Percentiles rank a stretch among this genome's conserved stretches.
These are phyloP conservation scores for Peromyscus eremicus DNA, from an alignment of 2,797 vertebrate species.

Conservation along the genomic window DNA sequence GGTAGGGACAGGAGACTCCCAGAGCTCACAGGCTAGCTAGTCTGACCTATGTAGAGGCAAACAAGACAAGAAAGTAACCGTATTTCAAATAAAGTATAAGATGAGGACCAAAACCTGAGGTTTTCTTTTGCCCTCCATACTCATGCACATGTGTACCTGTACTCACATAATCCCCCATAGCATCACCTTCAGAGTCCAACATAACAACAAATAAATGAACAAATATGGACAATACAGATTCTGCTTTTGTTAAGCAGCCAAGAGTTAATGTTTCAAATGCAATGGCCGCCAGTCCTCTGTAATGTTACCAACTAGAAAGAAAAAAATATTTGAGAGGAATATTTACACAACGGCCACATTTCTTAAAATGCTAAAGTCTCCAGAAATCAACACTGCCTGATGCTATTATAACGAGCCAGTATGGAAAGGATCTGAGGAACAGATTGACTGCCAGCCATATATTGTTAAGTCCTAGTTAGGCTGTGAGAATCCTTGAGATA, in stretches of 20 bases:
- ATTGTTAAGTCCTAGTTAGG: neutral
- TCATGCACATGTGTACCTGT: neutral
- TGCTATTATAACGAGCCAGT: neutral
- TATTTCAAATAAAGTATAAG: neutral
- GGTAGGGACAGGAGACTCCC: neutral
- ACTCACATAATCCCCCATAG: neutral
- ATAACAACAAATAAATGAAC: neutral
- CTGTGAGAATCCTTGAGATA: neutral
- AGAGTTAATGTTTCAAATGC: neutral
- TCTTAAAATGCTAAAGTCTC: constrained; percentile 33
- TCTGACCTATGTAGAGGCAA: neutral
- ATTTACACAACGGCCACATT: neutral
- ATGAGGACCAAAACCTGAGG: neutral
- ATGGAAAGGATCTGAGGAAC: neutral
- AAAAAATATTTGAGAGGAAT: neutral
- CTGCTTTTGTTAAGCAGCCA: neutral
- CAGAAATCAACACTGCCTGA: neutral
- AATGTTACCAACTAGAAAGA: constrained; percentile 15
- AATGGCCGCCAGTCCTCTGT: neutral
- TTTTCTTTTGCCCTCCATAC: neutral
- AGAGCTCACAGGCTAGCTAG: neutral
- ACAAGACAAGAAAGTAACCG: neutral
- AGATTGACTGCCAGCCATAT: neutral
- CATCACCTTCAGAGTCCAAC: neutral
- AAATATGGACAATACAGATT: neutral